A percentile compares a stretch with the other conserved stretches of the same genome.
phyloP scores from a whole-genome alignment of 2,888 invertebrate species.

The Eucera pruinosa region DNA sequence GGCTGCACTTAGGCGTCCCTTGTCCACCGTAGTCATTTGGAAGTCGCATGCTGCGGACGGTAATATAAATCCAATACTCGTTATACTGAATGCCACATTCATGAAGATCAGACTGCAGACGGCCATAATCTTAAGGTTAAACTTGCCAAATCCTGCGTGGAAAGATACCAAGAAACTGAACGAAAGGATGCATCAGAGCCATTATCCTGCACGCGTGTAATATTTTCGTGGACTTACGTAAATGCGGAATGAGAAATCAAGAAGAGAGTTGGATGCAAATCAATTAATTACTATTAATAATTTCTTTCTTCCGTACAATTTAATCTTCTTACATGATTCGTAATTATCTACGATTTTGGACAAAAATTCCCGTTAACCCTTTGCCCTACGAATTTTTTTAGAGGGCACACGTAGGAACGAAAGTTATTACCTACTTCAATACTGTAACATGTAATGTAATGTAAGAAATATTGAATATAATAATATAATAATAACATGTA shows the following conservation, averaged over 20 bases:
- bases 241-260: not conserved
- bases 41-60: constrained; percentile 94
- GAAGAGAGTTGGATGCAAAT: not conserved
- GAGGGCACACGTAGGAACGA: too few species aligned
- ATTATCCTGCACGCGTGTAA: not conserved
- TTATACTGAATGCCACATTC: constrained; percentile 93
- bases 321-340: too few species aligned
- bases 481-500: too few species aligned
- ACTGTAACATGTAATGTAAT: too few species aligned
- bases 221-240: too few species aligned
- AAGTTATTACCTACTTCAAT: too few species aligned
- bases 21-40: constrained; percentile 91
- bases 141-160: constrained; percentile 92
- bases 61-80: constrained; percentile 92
- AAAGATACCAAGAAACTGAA: not conserved
- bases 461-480: too few species aligned
- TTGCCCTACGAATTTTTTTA: too few species aligned
- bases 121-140: constrained; percentile 91
- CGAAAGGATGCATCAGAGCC: not conserved
- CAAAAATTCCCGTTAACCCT: too few species aligned
- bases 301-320: too few species aligned
- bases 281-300: too few species aligned
- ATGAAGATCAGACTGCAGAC: constrained; percentile 92
- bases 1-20: constrained; percentile 91
- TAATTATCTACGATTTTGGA: too few species aligned